Percentiles rank a stretch among this genome's conserved stretches.
Evolutionary conservation across 1,140 invertebrate genomes (phyloP).

Genomic region (Cardiocondyla obscurior): DNA sequence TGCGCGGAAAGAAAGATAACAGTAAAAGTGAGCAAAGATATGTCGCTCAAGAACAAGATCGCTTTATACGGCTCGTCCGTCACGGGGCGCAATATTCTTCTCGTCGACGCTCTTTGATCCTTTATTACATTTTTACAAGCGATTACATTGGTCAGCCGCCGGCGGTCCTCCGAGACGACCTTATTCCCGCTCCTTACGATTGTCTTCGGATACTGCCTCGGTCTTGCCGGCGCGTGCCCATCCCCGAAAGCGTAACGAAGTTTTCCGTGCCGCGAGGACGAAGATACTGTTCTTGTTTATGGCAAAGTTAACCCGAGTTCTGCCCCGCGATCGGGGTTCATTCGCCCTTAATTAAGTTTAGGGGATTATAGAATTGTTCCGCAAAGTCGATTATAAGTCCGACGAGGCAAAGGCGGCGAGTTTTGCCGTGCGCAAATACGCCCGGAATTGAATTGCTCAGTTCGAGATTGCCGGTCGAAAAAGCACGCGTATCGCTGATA

Average conservation of each 20-base stretch:
- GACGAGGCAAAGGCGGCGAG: constrained; percentile 47
- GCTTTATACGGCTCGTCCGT: constrained; percentile 9
- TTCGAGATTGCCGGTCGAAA: not conserved
- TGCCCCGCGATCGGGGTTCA: constrained; percentile 63
- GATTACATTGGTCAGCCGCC: constrained; percentile 79
- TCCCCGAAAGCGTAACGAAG: constrained; percentile 71
- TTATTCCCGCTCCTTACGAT: constrained; percentile 63
- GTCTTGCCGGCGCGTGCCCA: constrained; percentile 17
- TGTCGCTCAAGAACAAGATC: not conserved
- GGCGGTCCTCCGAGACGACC: constrained; percentile 72
- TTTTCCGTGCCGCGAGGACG: constrained; percentile 69
- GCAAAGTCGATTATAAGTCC: constrained; percentile 80
- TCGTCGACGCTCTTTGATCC: constrained; percentile 76
- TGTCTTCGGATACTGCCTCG: constrained; percentile 44
- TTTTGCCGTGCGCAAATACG: not conserved
- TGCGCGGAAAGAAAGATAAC: not conserved
- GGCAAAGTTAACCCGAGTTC: constrained; percentile 77
- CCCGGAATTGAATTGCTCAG: not conserved
- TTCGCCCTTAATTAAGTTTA: constrained; percentile 80
- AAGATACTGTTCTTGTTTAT: constrained; percentile 81
- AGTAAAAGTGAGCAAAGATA: not conserved
- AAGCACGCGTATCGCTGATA: not conserved
- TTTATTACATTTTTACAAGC: constrained; percentile 82
- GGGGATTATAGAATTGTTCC: constrained; percentile 82
- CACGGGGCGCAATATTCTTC: constrained; percentile 72